phyloP scores from a whole-genome alignment of 2,797 vertebrate species.

The Lophotriccus pileatus region DNA sequence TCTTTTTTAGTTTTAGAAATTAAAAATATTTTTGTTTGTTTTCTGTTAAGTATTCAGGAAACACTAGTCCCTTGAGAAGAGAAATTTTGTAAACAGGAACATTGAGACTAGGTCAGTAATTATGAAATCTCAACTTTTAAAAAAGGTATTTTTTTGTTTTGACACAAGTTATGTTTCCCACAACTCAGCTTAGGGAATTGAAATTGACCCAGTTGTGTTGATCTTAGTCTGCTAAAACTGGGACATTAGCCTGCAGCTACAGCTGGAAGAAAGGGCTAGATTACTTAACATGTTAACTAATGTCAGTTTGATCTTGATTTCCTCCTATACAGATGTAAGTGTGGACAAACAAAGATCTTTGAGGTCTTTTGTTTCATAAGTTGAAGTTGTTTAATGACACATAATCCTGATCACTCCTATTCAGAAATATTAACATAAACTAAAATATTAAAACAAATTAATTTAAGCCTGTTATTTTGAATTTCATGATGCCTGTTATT shows the following conservation, averaged over 20 bases:
- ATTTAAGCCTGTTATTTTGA: not conserved
- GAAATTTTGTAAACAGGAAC: not conserved
- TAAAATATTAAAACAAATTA: not conserved
- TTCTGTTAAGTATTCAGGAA: not conserved
- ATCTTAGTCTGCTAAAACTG: slow-evolving; percentile 9
- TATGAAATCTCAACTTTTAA: not conserved
- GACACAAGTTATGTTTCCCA: not conserved
- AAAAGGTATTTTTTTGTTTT: not conserved
- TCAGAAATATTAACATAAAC: not conserved
- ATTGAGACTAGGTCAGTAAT: not conserved
- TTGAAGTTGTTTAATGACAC: not conserved
- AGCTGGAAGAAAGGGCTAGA: not conserved
- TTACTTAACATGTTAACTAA: not conserved
- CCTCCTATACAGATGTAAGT: not conserved
- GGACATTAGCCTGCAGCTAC: not conserved
- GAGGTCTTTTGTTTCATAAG: not conserved
- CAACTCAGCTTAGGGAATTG: not conserved
- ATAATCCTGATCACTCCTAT: not conserved
- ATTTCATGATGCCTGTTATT: not conserved
- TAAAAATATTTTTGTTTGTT: not conserved
- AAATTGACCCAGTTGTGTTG: slow-evolving; percentile 7
- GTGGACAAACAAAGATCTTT: not conserved
- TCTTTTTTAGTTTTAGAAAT: not conserved
- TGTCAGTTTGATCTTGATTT: not conserved
- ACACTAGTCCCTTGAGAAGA: not conserved